Conservation (phyloP, 2,888 invertebrate species). For the Drosophila greeni region DNA sequence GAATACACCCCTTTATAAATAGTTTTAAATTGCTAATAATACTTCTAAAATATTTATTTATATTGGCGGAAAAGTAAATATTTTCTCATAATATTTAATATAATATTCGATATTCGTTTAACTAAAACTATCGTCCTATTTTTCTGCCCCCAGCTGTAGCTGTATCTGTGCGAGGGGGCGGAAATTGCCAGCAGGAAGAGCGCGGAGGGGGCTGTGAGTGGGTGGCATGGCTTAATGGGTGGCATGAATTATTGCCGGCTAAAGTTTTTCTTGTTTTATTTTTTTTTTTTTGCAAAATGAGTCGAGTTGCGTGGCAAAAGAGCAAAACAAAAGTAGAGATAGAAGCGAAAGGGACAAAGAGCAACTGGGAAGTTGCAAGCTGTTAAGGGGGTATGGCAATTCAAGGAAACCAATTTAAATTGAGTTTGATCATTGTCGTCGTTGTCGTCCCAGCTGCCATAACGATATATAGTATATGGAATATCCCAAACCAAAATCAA, state of each 20-base stretch:
- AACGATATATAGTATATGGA: slow-evolving; percentile 15
- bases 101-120: neutral
- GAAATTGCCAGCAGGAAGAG: slow-evolving; percentile 53
- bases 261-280: slow-evolving; percentile 60
- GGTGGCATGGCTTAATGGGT: slow-evolving; percentile 66
- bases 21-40: too few relatives aligned
- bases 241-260: slow-evolving; percentile 71
- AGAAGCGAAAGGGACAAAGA: slow-evolving; percentile 11
- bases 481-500: slow-evolving; percentile 30
- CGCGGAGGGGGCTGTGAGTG: slow-evolving; percentile 41
- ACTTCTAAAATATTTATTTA: neutral
- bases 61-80: neutral
- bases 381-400: slow-evolving; percentile 33
- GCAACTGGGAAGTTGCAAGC: slow-evolving; percentile 35
- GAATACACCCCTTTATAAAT: slow-evolving; percentile 64
- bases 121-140: neutral
- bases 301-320: slow-evolving; percentile 65
- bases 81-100: neutral
- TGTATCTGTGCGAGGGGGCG: slow-evolving; percentile 61
- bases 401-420: slow-evolving; percentile 49
- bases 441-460: slow-evolving; percentile 32
- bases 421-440: slow-evolving; percentile 35
- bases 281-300: slow-evolving; percentile 51
- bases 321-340: slow-evolving; percentile 50
- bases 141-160: slow-evolving; percentile 12